Evolutionary conservation across 2,888 invertebrate species (phyloP).

Genomic region (Dermolepida albohirtum): DNA sequence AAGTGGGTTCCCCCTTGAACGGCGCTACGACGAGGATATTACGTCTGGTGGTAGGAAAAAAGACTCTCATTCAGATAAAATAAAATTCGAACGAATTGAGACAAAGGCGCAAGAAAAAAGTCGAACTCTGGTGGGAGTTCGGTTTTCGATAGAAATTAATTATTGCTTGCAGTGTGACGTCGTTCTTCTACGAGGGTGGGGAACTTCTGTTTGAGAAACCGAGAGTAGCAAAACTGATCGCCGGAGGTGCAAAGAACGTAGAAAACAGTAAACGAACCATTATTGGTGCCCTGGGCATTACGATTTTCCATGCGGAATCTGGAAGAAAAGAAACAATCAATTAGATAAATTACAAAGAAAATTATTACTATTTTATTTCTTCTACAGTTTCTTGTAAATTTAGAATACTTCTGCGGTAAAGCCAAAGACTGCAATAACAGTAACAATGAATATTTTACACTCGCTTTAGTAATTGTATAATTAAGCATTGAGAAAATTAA

Average conservation of each 20-base stretch:
- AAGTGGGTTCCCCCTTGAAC: slow-evolving; percentile 7
- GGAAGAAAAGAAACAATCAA: slow-evolving; percentile 21
- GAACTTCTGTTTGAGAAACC: slow-evolving; percentile 47
- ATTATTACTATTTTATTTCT: too few species aligned
- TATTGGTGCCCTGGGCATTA: slow-evolving; percentile 4
- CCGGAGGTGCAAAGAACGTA: slow-evolving; percentile 14
- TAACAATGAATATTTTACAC: too few species aligned
- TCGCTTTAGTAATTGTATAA: too few species aligned
- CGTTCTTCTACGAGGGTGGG: slow-evolving; percentile 32
- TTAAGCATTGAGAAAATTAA: too few species aligned
- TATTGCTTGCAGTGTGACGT: slow-evolving; percentile 20
- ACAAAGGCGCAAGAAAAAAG: not conserved
- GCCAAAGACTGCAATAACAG: too few species aligned
- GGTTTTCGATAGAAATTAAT: slow-evolving; percentile 16
- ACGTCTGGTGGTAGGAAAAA: not conserved
- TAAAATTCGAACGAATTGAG: not conserved
- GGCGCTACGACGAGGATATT: not conserved
- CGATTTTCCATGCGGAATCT: slow-evolving; percentile 2
- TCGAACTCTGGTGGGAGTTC: not conserved
- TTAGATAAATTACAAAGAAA: not conserved
- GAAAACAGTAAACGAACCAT: slow-evolving; percentile 21
- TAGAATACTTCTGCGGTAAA: too few species aligned
- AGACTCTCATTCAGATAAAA: slow-evolving; percentile 10
- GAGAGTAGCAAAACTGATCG: slow-evolving; percentile 39
- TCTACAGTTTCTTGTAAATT: too few species aligned